Evolutionary conservation across 2,797 vertebrate species (phyloP), one percentile per base, ranked within the genome.

Genomic region (Anolis apletophallus): DNA sequence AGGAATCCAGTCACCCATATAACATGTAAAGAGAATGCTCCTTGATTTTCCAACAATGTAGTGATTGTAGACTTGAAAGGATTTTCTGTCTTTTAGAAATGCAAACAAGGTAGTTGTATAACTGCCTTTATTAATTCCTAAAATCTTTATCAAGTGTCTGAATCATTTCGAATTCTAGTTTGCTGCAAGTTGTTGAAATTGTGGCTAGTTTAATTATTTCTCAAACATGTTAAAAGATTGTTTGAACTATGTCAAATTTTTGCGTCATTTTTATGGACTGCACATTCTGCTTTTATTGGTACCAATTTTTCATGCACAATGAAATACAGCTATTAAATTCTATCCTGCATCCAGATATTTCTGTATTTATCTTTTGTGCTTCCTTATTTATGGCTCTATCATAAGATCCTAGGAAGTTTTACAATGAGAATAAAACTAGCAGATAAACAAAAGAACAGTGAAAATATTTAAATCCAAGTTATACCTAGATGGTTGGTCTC

Each of bases 151-250:
- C 21, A 68, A 29, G 34, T 52, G 57, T 10, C 46, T 26, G 26
- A 64, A 29, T 9, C 29, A 32, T 78, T 26, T 64, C 23, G 12
- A 85, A 59, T 10, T 52, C 71, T 14, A 71, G 5, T 83, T 2
- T 86, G 40, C 83, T 54, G 68, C 55, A 59, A 73, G 13, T 34
- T 1, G 17, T n/a, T 67, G 36, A 69, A 69, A 23, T 1, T 50
- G 7, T 10, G 68, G 5, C 0, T 78, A 85, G 17, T 46, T 68
- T 26, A 21, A 16, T 86, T 34, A 88, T 90, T 86, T 83, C 32
- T 84, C 29, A 13, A 77, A 26, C 3, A 67, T 3, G 6, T 57
- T 57, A 34, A 54, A 71, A 82, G 7, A 74, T 2, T n/a, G 16
- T 54, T 76, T 34, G 11, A 40, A 67, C 32, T 16, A n/a, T 34